Percentiles rank a stretch among this genome's conserved stretches.
Conservation (phyloP, 2,113 vertebrate genomes). For the Nicator chloris region DNA sequence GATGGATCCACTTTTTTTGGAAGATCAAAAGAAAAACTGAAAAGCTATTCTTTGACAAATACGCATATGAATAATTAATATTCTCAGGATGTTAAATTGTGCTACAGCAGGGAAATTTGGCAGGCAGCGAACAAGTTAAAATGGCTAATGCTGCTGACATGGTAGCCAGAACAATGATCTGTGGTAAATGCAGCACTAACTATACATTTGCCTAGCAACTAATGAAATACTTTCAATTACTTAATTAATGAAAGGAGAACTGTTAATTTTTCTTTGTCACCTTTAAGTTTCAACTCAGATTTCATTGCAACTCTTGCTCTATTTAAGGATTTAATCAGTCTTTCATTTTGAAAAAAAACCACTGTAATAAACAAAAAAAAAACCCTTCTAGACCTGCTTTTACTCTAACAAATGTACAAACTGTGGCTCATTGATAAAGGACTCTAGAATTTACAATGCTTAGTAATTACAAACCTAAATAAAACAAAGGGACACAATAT, state of each 20-base stretch:
- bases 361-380: neutral
- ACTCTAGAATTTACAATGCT: neutral
- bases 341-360: neutral
- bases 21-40: conserved; percentile 21
- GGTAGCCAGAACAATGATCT: neutral
- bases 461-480: neutral
- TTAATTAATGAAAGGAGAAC: neutral
- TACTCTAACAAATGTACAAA: neutral
- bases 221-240: neutral
- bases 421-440: neutral
- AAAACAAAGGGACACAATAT: neutral
- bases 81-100: neutral
- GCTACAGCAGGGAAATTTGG: neutral
- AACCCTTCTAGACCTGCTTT: neutral
- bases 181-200: neutral
- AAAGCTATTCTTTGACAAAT: conserved; percentile 27
- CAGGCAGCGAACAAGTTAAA: neutral
- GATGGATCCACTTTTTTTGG: neutral
- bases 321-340: neutral
- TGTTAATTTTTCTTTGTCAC: neutral
- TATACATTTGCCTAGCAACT: neutral
- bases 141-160: neutral
- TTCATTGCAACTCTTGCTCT: neutral
- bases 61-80: conserved; percentile 14
- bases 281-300: neutral